These are phyloP conservation scores for Eulemur coronatus DNA, from an alignment of 2,797 vertebrate genomes.

Conservation along the genomic window DNA sequence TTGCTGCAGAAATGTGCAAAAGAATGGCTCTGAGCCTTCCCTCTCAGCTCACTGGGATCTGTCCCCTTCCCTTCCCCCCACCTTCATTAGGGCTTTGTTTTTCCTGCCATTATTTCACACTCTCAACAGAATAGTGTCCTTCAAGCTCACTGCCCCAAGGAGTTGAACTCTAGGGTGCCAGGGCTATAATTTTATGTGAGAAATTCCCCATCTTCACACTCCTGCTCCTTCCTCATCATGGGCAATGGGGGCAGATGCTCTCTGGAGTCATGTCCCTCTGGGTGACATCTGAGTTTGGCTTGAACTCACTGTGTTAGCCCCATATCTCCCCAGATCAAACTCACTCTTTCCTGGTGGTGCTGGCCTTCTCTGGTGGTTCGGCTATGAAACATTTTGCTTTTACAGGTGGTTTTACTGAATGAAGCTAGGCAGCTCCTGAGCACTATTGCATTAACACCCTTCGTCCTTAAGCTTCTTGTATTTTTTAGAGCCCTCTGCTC, in stretches of 20 bases:
- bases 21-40: neutral
- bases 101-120: neutral
- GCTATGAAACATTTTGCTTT: neutral
- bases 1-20: neutral
- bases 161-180: neutral
- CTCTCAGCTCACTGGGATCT: no score
- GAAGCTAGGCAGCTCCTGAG: neutral
- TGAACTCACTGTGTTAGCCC: neutral
- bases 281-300: neutral
- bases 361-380: neutral
- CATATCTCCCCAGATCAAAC: neutral
- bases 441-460: neutral
- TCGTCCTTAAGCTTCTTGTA: neutral
- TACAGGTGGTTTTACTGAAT: neutral
- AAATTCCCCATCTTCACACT: neutral
- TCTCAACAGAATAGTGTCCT: neutral
- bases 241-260: neutral
- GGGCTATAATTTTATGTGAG: neutral
- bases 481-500: neutral
- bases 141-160: fast-evolving
- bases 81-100: neutral
- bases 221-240: neutral
- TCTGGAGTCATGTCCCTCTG: neutral
- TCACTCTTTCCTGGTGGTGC: neutral
- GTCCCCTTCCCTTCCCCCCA: neutral